Evolutionary conservation across 2,113 vertebrate species (phyloP).

Genomic region (Perca fluviatilis): DNA sequence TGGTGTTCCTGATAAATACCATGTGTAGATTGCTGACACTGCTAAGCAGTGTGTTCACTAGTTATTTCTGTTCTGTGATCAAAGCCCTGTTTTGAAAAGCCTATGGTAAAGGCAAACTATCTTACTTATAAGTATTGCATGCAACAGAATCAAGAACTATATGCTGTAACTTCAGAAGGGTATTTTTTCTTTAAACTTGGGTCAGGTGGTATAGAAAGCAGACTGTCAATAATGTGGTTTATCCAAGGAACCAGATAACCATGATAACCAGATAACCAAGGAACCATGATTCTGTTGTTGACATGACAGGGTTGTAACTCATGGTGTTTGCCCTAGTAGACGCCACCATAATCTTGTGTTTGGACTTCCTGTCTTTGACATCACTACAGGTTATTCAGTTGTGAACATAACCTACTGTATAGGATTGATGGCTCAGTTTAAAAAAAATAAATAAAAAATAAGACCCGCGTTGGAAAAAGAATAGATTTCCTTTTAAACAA

Average conservation of each 20-base stretch:
- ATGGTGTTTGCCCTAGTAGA: not conserved
- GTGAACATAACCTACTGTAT: not conserved
- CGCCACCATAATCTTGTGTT: not conserved
- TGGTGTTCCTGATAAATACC: not conserved
- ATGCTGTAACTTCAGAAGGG: not conserved
- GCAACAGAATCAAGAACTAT: not conserved
- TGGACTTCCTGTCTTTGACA: constrained; percentile 9
- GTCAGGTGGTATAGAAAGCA: not conserved
- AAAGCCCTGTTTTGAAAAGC: not conserved
- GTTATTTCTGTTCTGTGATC: constrained; percentile 1
- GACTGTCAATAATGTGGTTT: not conserved
- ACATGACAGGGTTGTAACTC: not conserved
- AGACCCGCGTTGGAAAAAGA: not conserved
- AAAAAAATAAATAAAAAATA: not conserved
- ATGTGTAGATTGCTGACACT: not conserved
- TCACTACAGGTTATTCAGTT: constrained; percentile 19
- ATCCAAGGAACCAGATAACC: not conserved
- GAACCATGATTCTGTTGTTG: not conserved
- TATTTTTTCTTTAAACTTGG: too few species aligned
- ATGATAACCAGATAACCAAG: too few species aligned
- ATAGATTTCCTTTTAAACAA: not conserved
- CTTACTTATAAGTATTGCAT: not conserved
- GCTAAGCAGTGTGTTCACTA: not conserved
- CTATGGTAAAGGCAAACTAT: not conserved
- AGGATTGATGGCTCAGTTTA: constrained; percentile 19